Conservation (phyloP, 92 coral and sea anemone species). For the Actinernus sp. region DNA sequence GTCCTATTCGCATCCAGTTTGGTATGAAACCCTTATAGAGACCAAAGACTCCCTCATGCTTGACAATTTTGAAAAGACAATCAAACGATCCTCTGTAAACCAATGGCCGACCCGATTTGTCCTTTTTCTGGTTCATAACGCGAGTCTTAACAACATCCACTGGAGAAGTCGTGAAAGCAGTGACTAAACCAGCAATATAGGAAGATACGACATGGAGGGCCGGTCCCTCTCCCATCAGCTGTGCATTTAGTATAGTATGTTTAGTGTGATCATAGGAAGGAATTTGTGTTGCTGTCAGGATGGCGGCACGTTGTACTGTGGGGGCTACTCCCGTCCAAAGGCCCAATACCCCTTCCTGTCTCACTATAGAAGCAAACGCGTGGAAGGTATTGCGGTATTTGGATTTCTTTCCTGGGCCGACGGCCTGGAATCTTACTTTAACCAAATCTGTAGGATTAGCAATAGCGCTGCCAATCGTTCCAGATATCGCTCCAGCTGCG, state of each 20-base stretch:
- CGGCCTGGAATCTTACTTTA: slow-evolving; percentile 93
- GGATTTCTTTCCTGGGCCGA: slow-evolving; percentile 66
- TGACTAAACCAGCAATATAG: slow-evolving; percentile 86
- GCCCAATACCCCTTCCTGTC: slow-evolving; percentile 79
- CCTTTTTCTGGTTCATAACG: slow-evolving; percentile 87
- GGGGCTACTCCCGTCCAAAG: slow-evolving; percentile 98
- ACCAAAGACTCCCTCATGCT: slow-evolving; percentile 86
- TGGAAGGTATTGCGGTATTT: slow-evolving; percentile 78
- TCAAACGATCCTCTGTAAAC: slow-evolving; percentile 74
- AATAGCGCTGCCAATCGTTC: slow-evolving; percentile 93
- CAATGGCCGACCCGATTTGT: slow-evolving; percentile 56
- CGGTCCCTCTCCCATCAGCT: slow-evolving; percentile 89
- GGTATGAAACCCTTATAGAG: slow-evolving; percentile 95
- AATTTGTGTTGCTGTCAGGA: slow-evolving; percentile 92
- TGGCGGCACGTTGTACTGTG: slow-evolving; percentile 96
- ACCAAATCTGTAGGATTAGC: slow-evolving; percentile 97
- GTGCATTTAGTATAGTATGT: slow-evolving; percentile 82
- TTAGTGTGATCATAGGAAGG: slow-evolving; percentile 95
- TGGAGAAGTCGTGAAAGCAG: slow-evolving; percentile 89
- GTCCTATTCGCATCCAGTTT: slow-evolving; percentile 97
- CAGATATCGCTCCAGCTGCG: slow-evolving; percentile 90
- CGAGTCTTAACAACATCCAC: slow-evolving; percentile 96
- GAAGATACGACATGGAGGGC: slow-evolving; percentile 86
- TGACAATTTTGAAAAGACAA: slow-evolving; percentile 74
- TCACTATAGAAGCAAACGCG: slow-evolving; percentile 79